Base-by-base conservation (phyloP, 1,140 invertebrate species). In the Zeugodacus cucurbitae region DNA sequence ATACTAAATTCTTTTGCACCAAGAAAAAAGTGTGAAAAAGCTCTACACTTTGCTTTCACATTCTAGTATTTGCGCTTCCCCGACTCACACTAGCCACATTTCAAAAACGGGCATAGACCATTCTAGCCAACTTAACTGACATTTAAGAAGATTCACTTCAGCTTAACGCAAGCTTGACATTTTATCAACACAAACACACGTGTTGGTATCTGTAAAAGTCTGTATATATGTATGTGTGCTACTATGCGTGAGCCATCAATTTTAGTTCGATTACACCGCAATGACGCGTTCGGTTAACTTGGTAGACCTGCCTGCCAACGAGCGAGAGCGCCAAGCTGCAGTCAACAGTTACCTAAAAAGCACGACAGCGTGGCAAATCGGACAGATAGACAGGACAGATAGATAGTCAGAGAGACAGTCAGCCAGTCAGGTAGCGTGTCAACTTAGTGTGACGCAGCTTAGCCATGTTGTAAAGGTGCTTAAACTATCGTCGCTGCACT, bases 211-310 rank as follows among this genome's bases (percentile, higher is more conserved):
- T 20, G 8, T 67, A 6, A 5, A 34, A 17, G 14, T 17, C 7
- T 17, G 1, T 29, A 14, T 14, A 17, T 67, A 34, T 67, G 14
- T 32, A 34, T 67, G 14, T 32, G 64, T 67, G 34, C 5, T 17
- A 64, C 4, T 41, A 34, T 41, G 32, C 8, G 32, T 37, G 14
- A 8, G 34, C 41, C 67, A 34, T 74, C 67, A 74, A 74, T 74
- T 74, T 74, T 41, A 34, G 67, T 74, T 74, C 67, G 67, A 74
- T 74, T 74, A 74, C 67, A 74, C 67, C 34, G 41, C 67, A 74
- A 74, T 74, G 67, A 74, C 67, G 34, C 34, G 67, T 41, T 37
- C 17, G 67, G 32, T 32, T 74, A 22, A 26, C 58, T 62, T 10
- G 17, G 14, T 5, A n/a, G 41, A 74, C 32, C 67, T 74, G 67